phyloP scores from a whole-genome alignment of 2,113 vertebrate genomes.

The Mormyrus lacerda region DNA sequence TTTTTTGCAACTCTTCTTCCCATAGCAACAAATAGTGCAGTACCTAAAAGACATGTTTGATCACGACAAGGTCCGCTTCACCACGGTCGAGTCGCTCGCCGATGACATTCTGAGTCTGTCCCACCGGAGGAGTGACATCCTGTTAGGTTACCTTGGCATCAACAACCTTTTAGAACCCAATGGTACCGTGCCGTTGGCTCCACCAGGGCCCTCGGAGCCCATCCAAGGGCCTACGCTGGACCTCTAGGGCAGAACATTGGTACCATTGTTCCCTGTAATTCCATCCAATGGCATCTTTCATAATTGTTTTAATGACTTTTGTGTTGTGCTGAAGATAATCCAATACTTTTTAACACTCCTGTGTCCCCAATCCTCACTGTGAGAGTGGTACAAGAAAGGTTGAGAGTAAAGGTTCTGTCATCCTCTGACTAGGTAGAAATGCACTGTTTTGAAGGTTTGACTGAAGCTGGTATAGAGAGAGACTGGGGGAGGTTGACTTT shows the following conservation, averaged over 20 bases:
- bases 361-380: not conserved
- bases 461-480: not conserved
- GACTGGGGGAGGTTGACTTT: not conserved
- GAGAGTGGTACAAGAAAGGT: not conserved
- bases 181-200: conserved; percentile 55
- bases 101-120: conserved; percentile 90
- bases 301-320: conserved; percentile 2
- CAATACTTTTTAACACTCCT: not conserved
- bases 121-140: conserved; percentile 85
- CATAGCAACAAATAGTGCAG: conserved; percentile 90
- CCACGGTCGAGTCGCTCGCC: conserved; percentile 65
- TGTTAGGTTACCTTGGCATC: conserved; percentile 79
- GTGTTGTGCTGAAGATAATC: not conserved
- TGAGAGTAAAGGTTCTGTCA: not conserved
- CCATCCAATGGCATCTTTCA: not conserved
- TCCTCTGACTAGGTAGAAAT: conserved; percentile 17
- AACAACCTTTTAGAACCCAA: conserved; percentile 66
- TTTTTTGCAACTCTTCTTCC: conserved; percentile 4
- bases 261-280: not conserved
- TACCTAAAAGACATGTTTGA: conserved; percentile 98
- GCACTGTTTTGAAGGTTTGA: conserved; percentile 5
- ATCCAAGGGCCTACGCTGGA: conserved; percentile 32
- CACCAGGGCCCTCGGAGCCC: conserved; percentile 31
- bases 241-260: not conserved
- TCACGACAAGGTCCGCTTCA: conserved; percentile 89